Base-by-base conservation (phyloP, 2,888 invertebrate genomes). In the Chirona hameri region DNA sequence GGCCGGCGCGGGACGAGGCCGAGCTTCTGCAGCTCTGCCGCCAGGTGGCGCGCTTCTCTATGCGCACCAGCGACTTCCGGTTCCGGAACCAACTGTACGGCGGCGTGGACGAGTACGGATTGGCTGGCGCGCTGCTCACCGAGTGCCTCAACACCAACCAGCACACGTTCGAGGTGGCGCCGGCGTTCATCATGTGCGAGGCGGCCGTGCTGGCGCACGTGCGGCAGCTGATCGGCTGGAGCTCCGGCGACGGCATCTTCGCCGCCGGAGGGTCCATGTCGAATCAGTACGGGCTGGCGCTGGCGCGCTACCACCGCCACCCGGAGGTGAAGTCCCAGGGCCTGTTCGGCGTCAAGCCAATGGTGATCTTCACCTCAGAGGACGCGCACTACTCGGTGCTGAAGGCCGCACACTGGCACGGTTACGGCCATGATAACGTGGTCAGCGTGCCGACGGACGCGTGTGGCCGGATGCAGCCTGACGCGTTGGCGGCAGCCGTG, bases 311-410 rank as follows among this genome's bases (percentile, higher is more conserved):
- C 86, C 90, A 90, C 84, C 89, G 89, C 55, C 91, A 91, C 83
- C 95, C 95, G 0, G 89, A 92, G 9, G 90, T 92, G 1, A 95
- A 95, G 90, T 94, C 95, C 88, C 94, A 95, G 87, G 99, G 99
- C 0, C 92, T 98, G 86, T 91, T 92, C 85, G 93, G 93, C 84
- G 91, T 95, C 85, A 95, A 95, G 24, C 95, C 95, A 85, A 91
- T 99, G 86, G 96, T 97, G 86, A 95, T 98, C 93, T 99, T 95
- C 89, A 98, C 99, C 12, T 98, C 97, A 0, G 95, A 95, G 87
- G 96, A 97, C 91, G 97, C 96, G 87, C 98, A 98, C 89, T 98
- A 98, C 89, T 97, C 97, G 18, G 94, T 97, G 86, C 96, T 96
- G 89, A 96, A 96, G 0, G 97, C 97, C 86, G 96, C 98, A 1